phyloP scores from a whole-genome alignment of 2,888 invertebrate species.

The Trachelus tabidus region DNA sequence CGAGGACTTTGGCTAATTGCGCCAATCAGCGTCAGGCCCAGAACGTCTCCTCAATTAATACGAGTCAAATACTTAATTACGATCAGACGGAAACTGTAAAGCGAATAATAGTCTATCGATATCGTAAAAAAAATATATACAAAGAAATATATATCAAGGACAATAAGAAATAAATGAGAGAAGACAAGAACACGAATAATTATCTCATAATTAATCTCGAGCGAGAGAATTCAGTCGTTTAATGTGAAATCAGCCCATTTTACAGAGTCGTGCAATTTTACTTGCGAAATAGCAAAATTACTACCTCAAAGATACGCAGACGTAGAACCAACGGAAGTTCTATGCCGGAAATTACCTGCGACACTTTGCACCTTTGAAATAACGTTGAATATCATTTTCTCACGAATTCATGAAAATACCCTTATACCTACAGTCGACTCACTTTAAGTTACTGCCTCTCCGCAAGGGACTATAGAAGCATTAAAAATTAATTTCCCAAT shows the following conservation, averaged over 20 bases:
- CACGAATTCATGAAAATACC: not conserved
- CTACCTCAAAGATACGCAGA: not conserved
- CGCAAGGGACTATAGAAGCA: not conserved
- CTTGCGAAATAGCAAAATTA: not conserved
- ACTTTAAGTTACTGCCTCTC: not conserved
- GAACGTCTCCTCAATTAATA: conserved; percentile 36
- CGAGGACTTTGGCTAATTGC: conserved; percentile 26
- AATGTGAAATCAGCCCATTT: not conserved
- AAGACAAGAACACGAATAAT: not conserved
- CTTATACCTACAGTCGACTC: not conserved
- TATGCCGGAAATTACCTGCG: too few relatives aligned
- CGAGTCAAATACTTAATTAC: conserved; percentile 42
- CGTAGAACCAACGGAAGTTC: not conserved
- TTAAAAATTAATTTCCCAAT: not conserved
- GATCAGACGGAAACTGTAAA: conserved; percentile 26
- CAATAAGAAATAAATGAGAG: not conserved
- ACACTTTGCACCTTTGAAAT: not conserved
- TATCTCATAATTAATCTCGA: not conserved
- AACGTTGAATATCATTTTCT: not conserved
- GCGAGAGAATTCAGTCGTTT: not conserved
- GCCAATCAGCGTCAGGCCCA: conserved; percentile 33
- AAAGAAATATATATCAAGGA: not conserved
- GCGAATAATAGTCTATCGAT: not conserved
- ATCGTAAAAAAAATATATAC: not conserved
- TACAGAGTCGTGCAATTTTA: not conserved